Base-by-base conservation (phyloP, 2,888 invertebrate species). In the Theretra japonica region DNA sequence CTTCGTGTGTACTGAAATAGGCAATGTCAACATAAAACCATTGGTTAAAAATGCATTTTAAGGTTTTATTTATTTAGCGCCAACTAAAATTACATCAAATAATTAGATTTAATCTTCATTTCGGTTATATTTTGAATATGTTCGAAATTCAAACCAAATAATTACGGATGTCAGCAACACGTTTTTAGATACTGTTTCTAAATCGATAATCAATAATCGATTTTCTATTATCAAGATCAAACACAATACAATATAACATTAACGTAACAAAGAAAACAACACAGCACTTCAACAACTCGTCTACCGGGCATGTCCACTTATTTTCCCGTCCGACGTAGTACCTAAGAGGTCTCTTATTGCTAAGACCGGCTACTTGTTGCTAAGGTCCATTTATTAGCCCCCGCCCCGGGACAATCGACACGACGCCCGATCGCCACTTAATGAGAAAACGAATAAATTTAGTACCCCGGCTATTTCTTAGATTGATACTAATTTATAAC, bases 301-400 rank as follows among this genome's bases (percentile, higher is more conserved):
- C 25, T 50, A 25, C 4, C 21, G 48, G 21, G 25, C n/a, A 28
- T 48, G 23, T 59, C 33, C 57, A 57, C 21, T 50, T 59, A 50
- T 30, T 50, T 60, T 60, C 50, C 21, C 48, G 30, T 50, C 28
- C 28, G 23, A 57, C 41, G 59, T 23, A 59, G 25, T 57, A 48
- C 41, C 65, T 65, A 65, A 65, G 48, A 41, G 23, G 48, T 65
- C 48, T 41, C 41, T 48, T 65, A 65, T 65, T 58, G 57, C 56
- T 70, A 70, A 70, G 58, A 48, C 28, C 58, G 50, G 69, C 73
- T 65, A 73, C 73, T 71, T 73, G 73, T 73, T 73, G 73, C 73
- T 71, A 71, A 68, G 70, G 57, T 56, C 62, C 73, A 71, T 73
- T 70, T 71, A 71, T 73, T 68, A 70, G 71, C 33, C 41, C 58